phyloP scores from a whole-genome alignment of 2,797 vertebrate species.

The Pseudocheirus occidentalis region DNA sequence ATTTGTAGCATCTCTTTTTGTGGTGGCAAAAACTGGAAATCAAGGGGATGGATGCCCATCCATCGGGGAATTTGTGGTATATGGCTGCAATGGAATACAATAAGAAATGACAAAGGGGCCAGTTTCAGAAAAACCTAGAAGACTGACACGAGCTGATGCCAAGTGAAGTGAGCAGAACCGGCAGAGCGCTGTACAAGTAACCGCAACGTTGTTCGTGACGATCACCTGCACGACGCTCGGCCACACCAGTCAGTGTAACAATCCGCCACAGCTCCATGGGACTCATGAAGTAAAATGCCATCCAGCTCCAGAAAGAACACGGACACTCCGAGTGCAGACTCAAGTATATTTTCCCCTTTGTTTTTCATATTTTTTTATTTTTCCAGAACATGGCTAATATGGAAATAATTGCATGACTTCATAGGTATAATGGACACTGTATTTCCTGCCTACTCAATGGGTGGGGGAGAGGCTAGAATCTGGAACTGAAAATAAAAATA shows the following conservation, averaged over 20 bases:
- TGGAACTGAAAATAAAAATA: not conserved
- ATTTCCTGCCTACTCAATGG: not conserved
- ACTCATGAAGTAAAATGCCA: not conserved
- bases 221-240: not conserved
- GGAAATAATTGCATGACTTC: not conserved
- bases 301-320: not conserved
- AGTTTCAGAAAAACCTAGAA: not conserved
- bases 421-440: not conserved
- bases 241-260: not conserved
- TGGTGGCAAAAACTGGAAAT: not conserved
- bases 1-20: not conserved
- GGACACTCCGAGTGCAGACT: not conserved
- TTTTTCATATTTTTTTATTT: not conserved
- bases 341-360: not conserved
- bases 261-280: too few species aligned
- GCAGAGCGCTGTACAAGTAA: too few species aligned
- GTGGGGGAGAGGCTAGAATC: not conserved
- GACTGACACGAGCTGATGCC: not conserved
- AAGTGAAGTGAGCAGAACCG: not conserved
- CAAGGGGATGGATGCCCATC: not conserved
- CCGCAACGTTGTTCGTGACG: not conserved
- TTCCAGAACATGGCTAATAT: not conserved
- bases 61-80: not conserved
- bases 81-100: not conserved
- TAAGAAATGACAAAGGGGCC: not conserved